A percentile compares a stretch with the other conserved stretches of the same genome.
phyloP scores from a whole-genome alignment of 2,888 invertebrate genomes.

The Hylaea fasciaria region DNA sequence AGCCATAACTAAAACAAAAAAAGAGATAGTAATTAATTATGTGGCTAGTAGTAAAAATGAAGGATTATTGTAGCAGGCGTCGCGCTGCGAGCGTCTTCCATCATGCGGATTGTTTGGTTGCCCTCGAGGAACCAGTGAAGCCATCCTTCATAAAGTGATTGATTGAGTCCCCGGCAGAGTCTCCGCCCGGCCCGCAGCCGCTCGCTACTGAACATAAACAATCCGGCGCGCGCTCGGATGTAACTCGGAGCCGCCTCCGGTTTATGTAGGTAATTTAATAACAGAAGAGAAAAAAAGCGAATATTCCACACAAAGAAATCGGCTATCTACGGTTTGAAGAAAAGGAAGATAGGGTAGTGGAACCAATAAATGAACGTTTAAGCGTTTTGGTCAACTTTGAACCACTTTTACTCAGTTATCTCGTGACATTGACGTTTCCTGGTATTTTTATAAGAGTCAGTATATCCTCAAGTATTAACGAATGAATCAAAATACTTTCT shows the following conservation, averaged over 20 bases:
- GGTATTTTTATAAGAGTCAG: no score
- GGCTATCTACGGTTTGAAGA: not conserved
- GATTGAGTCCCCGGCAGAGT: constrained; percentile 8
- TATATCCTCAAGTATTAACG: no score
- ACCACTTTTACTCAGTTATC: no score
- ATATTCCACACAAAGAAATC: constrained; percentile 5
- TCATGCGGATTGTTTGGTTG: constrained; percentile 10
- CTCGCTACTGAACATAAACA: not conserved
- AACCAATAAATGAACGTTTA: no score
- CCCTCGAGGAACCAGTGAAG: constrained; percentile 6
- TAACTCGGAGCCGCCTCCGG: not conserved
- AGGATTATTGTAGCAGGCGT: not conserved
- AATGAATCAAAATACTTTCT: no score
- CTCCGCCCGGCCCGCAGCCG: not conserved
- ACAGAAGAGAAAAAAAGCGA: constrained; percentile 2
- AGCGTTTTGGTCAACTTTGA: no score
- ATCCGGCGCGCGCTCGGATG: not conserved
- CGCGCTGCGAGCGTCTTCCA: not conserved
- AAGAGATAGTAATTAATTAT: no score
- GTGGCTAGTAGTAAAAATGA: no score
- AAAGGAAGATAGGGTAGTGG: constrained; percentile 4
- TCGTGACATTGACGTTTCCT: no score
- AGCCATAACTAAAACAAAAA: no score
- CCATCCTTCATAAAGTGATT: constrained; percentile 20
- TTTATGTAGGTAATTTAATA: constrained; percentile 5